Conservation (phyloP, 2,113 vertebrate genomes). For the Erinaceus europaeus region DNA sequence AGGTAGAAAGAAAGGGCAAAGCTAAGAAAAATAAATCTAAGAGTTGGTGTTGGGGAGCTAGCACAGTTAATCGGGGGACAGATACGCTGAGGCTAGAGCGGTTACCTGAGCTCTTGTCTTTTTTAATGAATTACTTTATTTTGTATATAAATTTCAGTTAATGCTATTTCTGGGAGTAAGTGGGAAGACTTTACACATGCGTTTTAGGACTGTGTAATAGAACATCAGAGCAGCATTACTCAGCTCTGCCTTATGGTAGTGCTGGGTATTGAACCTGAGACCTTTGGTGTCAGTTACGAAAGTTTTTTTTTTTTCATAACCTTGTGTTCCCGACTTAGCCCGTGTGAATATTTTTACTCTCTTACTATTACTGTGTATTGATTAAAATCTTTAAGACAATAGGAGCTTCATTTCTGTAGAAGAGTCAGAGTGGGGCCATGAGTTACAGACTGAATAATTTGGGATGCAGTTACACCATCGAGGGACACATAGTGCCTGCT, state of each 20-base stretch:
- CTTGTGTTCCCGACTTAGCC: too few relatives aligned
- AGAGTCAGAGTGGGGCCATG: background rate
- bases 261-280: too few relatives aligned
- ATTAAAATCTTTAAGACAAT: background rate
- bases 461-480: background rate
- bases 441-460: background rate
- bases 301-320: too few relatives aligned
- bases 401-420: background rate
- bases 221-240: background rate
- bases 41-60: too few relatives aligned
- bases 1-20: too few relatives aligned
- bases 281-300: too few relatives aligned
- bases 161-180: background rate
- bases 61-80: too few relatives aligned
- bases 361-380: background rate
- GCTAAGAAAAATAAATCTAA: too few relatives aligned
- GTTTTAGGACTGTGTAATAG: background rate
- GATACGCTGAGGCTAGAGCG: too few relatives aligned
- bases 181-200: constrained; percentile 22
- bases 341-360: background rate
- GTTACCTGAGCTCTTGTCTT: too few relatives aligned
- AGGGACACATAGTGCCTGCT: background rate
- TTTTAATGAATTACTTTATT: too few relatives aligned
- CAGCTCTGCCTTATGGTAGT: too few relatives aligned
- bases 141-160: background rate